phyloP scores from a whole-genome alignment of 2,797 vertebrate genomes.

The Petrocephalus sullivani region DNA sequence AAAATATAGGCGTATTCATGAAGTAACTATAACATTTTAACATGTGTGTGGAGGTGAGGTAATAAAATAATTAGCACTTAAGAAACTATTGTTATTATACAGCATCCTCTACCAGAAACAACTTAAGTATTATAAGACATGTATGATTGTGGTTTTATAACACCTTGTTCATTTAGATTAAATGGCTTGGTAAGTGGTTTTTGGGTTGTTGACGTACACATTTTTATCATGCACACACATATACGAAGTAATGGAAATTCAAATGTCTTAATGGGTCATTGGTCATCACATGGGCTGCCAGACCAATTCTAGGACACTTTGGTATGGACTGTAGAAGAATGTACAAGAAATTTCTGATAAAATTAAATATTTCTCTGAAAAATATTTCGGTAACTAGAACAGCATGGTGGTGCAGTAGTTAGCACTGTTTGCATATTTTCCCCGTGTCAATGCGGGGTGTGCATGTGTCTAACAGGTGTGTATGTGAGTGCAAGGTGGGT shows the following conservation, averaged over 20 bases:
- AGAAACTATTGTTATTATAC: background rate
- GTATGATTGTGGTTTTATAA: background rate
- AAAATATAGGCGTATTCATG: too few species aligned
- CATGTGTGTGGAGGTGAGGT: background rate
- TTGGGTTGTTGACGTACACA: background rate
- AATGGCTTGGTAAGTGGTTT: background rate
- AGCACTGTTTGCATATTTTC: background rate
- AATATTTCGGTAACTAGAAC: background rate
- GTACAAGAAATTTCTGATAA: background rate
- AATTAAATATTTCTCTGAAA: background rate
- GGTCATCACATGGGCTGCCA: background rate
- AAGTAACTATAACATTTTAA: background rate
- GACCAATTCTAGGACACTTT: background rate
- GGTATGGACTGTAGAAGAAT: background rate
- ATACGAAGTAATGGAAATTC: background rate
- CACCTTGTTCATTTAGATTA: background rate
- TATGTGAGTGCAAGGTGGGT: too few species aligned
- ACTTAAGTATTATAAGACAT: background rate
- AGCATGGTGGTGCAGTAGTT: background rate
- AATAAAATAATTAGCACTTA: background rate
- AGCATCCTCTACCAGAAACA: background rate
- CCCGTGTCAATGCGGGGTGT: too few species aligned
- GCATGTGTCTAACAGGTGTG: too few species aligned
- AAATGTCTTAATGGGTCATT: background rate
- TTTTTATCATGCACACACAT: background rate